Conservation (phyloP, 2,113 vertebrate species). For the Pogona vitticeps region DNA sequence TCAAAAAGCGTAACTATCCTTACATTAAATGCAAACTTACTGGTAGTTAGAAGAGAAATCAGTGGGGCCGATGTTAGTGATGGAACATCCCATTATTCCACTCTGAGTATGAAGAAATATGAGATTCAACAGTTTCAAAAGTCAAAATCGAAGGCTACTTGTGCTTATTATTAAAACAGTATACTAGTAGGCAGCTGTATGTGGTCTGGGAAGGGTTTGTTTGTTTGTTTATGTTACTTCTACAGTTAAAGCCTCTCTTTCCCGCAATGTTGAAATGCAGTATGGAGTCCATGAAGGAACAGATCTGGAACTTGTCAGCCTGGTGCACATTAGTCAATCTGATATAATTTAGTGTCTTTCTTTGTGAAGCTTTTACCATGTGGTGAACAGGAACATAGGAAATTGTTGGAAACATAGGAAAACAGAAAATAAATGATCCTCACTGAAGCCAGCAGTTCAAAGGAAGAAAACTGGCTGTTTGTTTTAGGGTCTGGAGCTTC, state of each 20-base stretch:
- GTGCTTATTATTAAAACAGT: background rate
- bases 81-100: no score
- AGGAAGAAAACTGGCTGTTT: background rate
- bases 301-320: background rate
- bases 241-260: background rate
- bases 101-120: no score
- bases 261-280: background rate
- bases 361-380: background rate
- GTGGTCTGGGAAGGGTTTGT: background rate
- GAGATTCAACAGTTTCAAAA: background rate
- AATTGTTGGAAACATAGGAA: background rate
- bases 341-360: background rate
- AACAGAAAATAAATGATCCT: slow-evolving; percentile 10
- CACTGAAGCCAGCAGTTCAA: background rate
- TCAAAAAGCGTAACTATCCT: no score
- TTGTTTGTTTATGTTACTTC: background rate
- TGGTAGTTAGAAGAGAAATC: no score
- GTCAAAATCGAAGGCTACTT: background rate
- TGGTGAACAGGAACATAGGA: background rate
- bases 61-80: no score
- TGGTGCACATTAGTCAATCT: slow-evolving; percentile 5
- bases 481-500: background rate
- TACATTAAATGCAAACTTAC: no score
- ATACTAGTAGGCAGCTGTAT: background rate
- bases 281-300: background rate